Conservation (phyloP, 2,888 invertebrate genomes). For the Desoria tigrina region DNA sequence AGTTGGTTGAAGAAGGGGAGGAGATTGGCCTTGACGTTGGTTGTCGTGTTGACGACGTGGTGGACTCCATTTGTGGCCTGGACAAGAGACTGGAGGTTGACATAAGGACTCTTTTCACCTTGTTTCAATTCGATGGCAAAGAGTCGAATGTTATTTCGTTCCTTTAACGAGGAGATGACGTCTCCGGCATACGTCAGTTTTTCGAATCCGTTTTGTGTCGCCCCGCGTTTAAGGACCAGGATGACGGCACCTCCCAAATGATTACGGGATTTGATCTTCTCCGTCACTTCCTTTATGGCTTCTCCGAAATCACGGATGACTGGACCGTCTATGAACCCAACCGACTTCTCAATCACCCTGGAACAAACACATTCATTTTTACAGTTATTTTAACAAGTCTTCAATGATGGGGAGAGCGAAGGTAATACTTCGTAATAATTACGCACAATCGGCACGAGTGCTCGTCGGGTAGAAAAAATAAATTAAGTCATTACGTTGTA, state of each 20-base stretch:
- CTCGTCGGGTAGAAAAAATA: no score
- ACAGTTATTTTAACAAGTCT: not conserved
- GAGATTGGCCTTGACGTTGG: slow-evolving; percentile 29
- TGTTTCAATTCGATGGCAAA: slow-evolving; percentile 39
- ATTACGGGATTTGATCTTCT: slow-evolving; percentile 33
- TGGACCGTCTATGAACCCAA: slow-evolving; percentile 26
- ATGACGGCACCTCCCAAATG: slow-evolving; percentile 39
- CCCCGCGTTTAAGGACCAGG: slow-evolving; percentile 41
- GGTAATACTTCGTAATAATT: slow-evolving; percentile 17
- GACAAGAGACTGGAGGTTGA: slow-evolving; percentile 31
- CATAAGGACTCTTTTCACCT: slow-evolving; percentile 23
- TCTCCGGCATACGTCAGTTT: slow-evolving; percentile 32
- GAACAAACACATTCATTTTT: slow-evolving; percentile 2
- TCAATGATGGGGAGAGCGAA: no score
- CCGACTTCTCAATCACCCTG: slow-evolving; percentile 28
- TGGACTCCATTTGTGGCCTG: slow-evolving; percentile 25
- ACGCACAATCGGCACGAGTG: no score
- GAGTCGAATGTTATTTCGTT: slow-evolving; percentile 32
- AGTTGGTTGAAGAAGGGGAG: slow-evolving; percentile 23
- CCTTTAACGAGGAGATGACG: slow-evolving; percentile 32
- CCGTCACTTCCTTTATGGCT: slow-evolving; percentile 38
- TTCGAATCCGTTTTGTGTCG: slow-evolving; percentile 25
- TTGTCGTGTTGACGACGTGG: slow-evolving; percentile 30
- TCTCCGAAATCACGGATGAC: slow-evolving; percentile 40
- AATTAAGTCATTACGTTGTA: slow-evolving; percentile 25